phyloP scores from a whole-genome alignment of 2,888 invertebrate species.

The Meta bourneti region DNA sequence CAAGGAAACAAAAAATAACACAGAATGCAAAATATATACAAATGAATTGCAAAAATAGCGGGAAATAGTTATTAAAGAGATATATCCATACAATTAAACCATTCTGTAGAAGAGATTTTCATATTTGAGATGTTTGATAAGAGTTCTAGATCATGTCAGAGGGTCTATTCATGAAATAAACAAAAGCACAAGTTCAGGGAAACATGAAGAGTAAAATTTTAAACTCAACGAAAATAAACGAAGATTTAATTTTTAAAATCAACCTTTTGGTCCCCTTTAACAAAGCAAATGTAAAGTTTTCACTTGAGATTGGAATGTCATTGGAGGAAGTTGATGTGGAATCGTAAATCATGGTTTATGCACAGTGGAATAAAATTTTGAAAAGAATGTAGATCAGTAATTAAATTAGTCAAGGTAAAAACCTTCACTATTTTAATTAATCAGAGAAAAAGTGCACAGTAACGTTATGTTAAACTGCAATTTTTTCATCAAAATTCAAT shows the following conservation, averaged over 20 bases:
- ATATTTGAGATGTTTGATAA: neutral
- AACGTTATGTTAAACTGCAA: no score
- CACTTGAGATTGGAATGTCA: neutral
- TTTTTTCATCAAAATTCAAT: no score
- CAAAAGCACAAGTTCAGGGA: neutral
- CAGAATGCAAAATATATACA: constrained; percentile 70
- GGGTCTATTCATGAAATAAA: neutral
- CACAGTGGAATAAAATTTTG: no score
- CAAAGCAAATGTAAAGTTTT: neutral
- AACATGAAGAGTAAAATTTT: neutral
- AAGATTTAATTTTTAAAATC: neutral
- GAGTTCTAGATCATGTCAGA: neutral
- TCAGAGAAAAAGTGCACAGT: no score
- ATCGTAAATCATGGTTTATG: no score
- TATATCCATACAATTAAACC: neutral
- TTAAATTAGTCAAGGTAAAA: no score
- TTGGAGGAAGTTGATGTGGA: neutral
- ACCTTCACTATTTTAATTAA: no score
- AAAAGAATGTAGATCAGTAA: no score
- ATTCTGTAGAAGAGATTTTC: neutral
- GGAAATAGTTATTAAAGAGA: neutral
- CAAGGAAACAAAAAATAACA: constrained; percentile 30
- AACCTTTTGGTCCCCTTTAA: constrained; percentile 11
- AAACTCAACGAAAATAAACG: no score
- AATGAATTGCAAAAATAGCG: constrained; percentile 51